phyloP scores from a whole-genome alignment of 2,888 invertebrate genomes.

The Didymodactylos carnosus region DNA sequence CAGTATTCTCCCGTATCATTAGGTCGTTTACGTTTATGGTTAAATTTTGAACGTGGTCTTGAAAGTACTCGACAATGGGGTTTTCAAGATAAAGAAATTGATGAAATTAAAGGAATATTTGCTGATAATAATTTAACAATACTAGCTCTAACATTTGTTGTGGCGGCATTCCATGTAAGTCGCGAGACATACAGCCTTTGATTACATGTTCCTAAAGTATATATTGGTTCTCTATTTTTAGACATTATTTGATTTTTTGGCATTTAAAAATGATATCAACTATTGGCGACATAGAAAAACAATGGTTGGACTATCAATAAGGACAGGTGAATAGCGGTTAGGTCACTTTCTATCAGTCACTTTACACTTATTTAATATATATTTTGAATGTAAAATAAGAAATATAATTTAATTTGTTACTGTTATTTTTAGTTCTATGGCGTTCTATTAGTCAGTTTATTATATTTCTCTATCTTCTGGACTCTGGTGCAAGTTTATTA shows the following conservation, averaged over 20 bases:
- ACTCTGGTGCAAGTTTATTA: slow-evolving; percentile 71
- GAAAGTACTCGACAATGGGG: slow-evolving; percentile 30
- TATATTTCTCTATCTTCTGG: slow-evolving; percentile 71
- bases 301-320: slow-evolving; percentile 64
- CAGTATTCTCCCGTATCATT: slow-evolving; percentile 44
- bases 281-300: slow-evolving; percentile 73
- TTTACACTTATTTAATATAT: background rate
- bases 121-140: slow-evolving; percentile 82
- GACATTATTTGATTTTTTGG: slow-evolving; percentile 70
- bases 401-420: background rate
- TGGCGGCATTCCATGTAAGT: slow-evolving; percentile 76
- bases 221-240: slow-evolving; percentile 15
- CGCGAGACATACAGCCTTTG: background rate
- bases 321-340: slow-evolving; percentile 39
- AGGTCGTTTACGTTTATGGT: slow-evolving; percentile 9
- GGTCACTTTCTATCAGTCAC: background rate
- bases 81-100: slow-evolving; percentile 75
- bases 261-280: slow-evolving; percentile 86
- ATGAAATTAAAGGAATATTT: slow-evolving; percentile 86
- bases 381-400: background rate
- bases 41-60: slow-evolving; percentile 9
- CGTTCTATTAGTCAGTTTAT: slow-evolving; percentile 63
- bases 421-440: slow-evolving; percentile 50
- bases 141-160: slow-evolving; percentile 64
- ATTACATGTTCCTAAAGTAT: background rate